A percentile compares a stretch with the other conserved stretches of the same genome.
These are phyloP conservation scores for Teleopsis dalmanni DNA, from an alignment of 1,140 invertebrate species.

Conservation along the genomic window DNA sequence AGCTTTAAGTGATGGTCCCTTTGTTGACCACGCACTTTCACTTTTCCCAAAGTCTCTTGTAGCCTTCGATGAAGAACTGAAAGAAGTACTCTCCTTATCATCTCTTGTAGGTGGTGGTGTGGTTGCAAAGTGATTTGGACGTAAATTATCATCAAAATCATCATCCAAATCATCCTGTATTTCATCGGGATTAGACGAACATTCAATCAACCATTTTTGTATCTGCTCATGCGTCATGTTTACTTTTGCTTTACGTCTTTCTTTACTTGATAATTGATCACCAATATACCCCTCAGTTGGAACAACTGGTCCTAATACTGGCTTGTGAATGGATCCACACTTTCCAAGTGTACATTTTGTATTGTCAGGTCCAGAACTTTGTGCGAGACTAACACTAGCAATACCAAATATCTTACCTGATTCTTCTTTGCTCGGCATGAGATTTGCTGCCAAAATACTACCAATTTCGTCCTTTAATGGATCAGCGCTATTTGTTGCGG, in stretches of 20 bases:
- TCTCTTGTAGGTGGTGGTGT: conserved; percentile 31
- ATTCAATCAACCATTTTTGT: conserved; percentile 63
- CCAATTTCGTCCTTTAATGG: conserved; percentile 37
- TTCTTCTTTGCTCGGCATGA: conserved; percentile 45
- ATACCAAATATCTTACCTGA: conserved; percentile 46
- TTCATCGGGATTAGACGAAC: conserved; percentile 50
- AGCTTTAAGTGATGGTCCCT: conserved; percentile 38
- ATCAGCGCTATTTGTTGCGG: conserved; percentile 17
- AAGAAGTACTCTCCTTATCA: conserved; percentile 33
- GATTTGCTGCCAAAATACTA: conserved; percentile 35
- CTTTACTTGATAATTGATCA: conserved; percentile 38
- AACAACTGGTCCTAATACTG: conserved; percentile 38
- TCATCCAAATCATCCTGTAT: conserved; percentile 50
- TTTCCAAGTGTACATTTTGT: conserved; percentile 44
- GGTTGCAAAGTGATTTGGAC: conserved; percentile 28
- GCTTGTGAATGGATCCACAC: conserved; percentile 43
- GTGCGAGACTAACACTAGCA: conserved; percentile 42
- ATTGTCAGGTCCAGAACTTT: conserved; percentile 42
- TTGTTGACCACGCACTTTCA: conserved; percentile 41
- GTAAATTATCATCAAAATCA: conserved; percentile 36
- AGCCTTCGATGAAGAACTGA: conserved; percentile 39
- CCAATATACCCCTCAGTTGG: conserved; percentile 40
- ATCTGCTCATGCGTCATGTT: conserved; percentile 67
- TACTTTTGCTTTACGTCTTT: conserved; percentile 55
- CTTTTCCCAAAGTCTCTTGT: conserved; percentile 33